Conservation (phyloP, 2,888 invertebrate species). For the Epirrita christyi region DNA sequence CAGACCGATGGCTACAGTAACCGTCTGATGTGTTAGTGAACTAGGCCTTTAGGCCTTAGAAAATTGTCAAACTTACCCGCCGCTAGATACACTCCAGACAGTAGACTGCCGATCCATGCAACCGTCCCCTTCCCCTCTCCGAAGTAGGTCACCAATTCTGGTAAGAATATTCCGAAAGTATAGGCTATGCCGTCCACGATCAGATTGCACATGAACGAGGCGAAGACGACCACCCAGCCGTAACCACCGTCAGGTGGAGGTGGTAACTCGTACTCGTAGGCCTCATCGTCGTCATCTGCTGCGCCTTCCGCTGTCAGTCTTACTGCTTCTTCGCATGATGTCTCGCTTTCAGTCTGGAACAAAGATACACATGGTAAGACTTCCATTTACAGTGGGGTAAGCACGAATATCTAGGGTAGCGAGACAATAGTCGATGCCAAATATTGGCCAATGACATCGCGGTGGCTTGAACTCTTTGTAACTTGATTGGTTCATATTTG, state of each 20-base stretch:
- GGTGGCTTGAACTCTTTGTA: too few species aligned
- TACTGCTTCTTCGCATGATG: constrained; percentile 93
- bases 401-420: too few species aligned
- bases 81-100: constrained; percentile 97
- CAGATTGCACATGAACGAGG: constrained; percentile 98
- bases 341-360: constrained; percentile 93
- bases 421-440: too few species aligned
- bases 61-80: constrained; percentile 87
- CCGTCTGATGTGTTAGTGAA: too few species aligned
- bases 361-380: constrained; percentile 31
- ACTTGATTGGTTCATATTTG: too few species aligned
- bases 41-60: too few species aligned
- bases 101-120: constrained; percentile 97
- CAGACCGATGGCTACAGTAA: too few species aligned
- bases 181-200: constrained; percentile 99
- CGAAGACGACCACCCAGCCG: constrained; percentile 97
- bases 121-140: constrained; percentile 94
- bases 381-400: too few species aligned
- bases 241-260: constrained; percentile 96
- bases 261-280: constrained; percentile 89
- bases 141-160: constrained; percentile 92
- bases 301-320: constrained; percentile 89
- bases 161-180: constrained; percentile 97
- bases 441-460: too few species aligned
- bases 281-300: constrained; percentile 85